Percentiles rank a stretch among this genome's conserved stretches.
These are phyloP conservation scores for Aurelia aurita complex sp. Pacific DNA, from an alignment of 30 jellyfish, hydroid and myxozoan genomes.

Conservation along the genomic window DNA sequence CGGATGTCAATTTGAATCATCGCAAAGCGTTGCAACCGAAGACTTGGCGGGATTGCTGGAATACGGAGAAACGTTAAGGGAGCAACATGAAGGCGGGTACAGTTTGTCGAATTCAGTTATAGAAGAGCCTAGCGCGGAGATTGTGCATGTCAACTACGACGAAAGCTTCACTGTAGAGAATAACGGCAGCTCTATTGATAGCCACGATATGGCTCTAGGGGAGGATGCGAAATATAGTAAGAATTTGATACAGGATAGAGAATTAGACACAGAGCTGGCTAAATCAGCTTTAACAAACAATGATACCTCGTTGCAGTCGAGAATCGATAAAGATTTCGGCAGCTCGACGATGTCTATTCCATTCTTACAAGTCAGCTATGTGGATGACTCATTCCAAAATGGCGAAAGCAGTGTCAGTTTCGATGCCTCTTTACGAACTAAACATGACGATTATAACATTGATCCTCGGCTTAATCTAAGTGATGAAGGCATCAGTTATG, in stretches of 20 bases:
- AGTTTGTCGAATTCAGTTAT: background rate
- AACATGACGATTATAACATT: background rate
- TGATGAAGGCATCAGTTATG: background rate
- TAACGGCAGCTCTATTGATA: constrained; percentile 20
- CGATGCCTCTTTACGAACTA: background rate
- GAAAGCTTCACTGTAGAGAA: constrained; percentile 38
- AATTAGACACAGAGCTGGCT: background rate
- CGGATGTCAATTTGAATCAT: background rate
- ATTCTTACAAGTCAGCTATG: background rate
- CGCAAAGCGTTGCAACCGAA: constrained; percentile 50
- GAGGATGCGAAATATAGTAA: background rate
- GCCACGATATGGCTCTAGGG: background rate
- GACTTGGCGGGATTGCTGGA: constrained; percentile 49
- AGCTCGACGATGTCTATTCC: background rate
- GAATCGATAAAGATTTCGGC: background rate
- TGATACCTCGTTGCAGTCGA: background rate
- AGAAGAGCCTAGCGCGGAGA: constrained; percentile 4
- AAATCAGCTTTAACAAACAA: background rate
- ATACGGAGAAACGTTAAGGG: constrained; percentile 36
- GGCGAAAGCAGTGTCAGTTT: background rate
- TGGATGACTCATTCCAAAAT: background rate
- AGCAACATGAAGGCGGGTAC: background rate
- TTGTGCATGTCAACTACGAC: constrained; percentile 12
- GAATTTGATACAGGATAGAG: background rate
- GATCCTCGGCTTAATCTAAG: background rate